Base-by-base conservation (phyloP, 2,888 invertebrate genomes). In the Drosophila paucipuncta region DNA sequence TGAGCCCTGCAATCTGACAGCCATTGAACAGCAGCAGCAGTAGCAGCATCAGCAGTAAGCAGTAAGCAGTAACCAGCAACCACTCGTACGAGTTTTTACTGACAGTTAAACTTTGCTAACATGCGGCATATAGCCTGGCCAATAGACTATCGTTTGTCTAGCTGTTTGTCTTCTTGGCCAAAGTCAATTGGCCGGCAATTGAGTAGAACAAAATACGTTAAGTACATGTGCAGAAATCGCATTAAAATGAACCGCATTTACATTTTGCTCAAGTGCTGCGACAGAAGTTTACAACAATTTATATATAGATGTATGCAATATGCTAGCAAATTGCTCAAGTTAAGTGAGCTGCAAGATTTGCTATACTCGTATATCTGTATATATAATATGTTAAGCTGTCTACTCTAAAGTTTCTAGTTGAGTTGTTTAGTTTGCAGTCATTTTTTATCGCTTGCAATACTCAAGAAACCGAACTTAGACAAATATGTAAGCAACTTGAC, bases 191-290 rank as follows among this genome's bases (percentile, higher is more conserved):
- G 79, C 68, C 78, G 41, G 79, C 79, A 79, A 79, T 79, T 79
- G 78, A 79, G 73, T 82, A 69, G 78, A 82, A 78, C 82, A 82
- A 79, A 79, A 78, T 73, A 69, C 71, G 82, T 82, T 79, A 79
- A 79, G 78, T 73, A 79, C 66, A 68, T 53, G 57, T 63, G 59
- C 68, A 55, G 63, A 69, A 67, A 79, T 73, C 73, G 82, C 78
- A 82, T 79, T 78, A 78, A 78, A 73, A 67, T 69, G 66, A 79
- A 66, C 82, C 68, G 62, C 78, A 78, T 78, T 78, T 78, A 81
- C 78, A 78, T 81, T 30, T 71, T 63, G 47, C 54, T 61, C 49
- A 67, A 71, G 57, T 64, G 72, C 49, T 76, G 58, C 65, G 67
- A 68, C 82, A 81, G 52, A 62, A 72, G 61, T 59, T 78, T 30